phyloP scores from a whole-genome alignment of 1,140 invertebrate genomes.

The Nasonia vitripennis region DNA sequence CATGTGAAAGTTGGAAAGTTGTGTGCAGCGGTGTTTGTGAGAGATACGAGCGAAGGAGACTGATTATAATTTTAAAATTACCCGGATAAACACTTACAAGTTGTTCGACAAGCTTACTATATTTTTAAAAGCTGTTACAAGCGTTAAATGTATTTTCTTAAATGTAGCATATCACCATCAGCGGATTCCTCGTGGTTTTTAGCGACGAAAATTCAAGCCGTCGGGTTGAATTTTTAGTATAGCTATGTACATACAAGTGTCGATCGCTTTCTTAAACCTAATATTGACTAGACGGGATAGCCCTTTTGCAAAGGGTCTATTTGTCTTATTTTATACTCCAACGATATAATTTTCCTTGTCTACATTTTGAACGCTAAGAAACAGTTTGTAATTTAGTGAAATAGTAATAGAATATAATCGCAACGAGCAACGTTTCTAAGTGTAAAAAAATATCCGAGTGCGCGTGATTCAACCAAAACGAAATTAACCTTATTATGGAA shows the following conservation, averaged over 20 bases:
- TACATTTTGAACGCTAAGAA: conserved; percentile 6
- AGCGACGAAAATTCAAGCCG: not conserved
- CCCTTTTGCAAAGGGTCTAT: conserved; percentile 27
- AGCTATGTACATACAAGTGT: conserved; percentile 64
- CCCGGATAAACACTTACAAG: not conserved
- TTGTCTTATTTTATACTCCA: not conserved
- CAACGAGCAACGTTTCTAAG: not conserved
- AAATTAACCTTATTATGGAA: not conserved
- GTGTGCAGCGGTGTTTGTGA: not conserved
- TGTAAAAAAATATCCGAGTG: not conserved
- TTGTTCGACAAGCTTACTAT: conserved; percentile 3
- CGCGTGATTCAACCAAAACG: too few relatives aligned
- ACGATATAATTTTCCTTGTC: not conserved
- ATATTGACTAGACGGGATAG: conserved; percentile 74
- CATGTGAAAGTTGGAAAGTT: too few relatives aligned
- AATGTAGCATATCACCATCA: conserved; percentile 28
- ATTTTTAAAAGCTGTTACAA: conserved; percentile 4
- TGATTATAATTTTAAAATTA: not conserved
- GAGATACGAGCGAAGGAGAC: not conserved
- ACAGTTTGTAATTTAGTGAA: not conserved
- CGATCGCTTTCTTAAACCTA: conserved; percentile 61
- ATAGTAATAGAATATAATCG: not conserved
- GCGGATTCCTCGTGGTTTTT: not conserved
- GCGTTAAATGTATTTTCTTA: conserved; percentile 2
- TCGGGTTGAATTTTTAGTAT: conserved; percentile 34